Base-by-base conservation (phyloP, 2,797 vertebrate genomes). In the Peromyscus attwateri region DNA sequence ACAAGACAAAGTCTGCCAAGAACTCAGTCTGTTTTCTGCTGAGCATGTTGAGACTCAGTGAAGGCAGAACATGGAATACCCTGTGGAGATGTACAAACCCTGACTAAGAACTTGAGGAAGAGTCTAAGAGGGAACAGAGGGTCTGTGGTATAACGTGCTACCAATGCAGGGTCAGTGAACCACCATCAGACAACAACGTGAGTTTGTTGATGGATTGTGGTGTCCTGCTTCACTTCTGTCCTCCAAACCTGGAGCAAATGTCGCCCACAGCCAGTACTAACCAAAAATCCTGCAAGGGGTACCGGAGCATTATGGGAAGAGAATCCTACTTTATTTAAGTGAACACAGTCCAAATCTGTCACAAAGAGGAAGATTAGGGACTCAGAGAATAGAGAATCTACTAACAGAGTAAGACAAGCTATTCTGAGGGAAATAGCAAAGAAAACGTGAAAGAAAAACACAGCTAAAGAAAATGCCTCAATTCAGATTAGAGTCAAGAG, bases 251-350 rank as follows among this genome's bases (percentile, higher is more conserved):
- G 46, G 71, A 91, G 31, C 43, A 95, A 90, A 81, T 73, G 19
- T 62, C 43, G 87, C 6, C 3, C 13, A 10, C 19, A 49, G 27
- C 13, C 43, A 66, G 5, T 46, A 37, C 27, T 89, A 66, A 90
- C 1, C 21, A 29, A 23, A 83, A 66, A 68, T 16, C 11, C 3
- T 46, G 62, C 79, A 43, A 31, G 10, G 6, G 46, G 25, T 29
- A 5, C 23, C 10, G 37, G 21, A 31, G 0, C 23, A n/a, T 70
- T 81, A 77, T 95, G 25, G 71, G 76, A 46, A 68, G 43, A 49
- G 11, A 75, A 66, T 34, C 88, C 62, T 16, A 92, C 21, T 94
- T 91, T 95, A 37, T 80, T 55, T 52, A 84, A 66, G 34, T 95
- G 52, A 62, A 77, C 29, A 60, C 29, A 66, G 8, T 87, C 31